Evolutionary conservation across 2,888 invertebrate genomes (phyloP).

Genomic region (Conistra vaccinii): DNA sequence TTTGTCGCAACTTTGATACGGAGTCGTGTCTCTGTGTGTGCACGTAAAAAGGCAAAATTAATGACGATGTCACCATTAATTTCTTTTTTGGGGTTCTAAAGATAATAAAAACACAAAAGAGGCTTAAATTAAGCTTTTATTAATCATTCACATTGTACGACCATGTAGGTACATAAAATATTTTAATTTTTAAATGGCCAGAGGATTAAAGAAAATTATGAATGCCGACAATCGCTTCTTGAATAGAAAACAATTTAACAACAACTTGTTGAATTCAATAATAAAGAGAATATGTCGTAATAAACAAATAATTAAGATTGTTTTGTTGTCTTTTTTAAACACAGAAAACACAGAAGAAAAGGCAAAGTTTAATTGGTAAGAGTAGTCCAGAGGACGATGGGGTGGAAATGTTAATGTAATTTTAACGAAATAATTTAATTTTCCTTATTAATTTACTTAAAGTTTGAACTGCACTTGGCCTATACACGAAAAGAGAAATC

Average conservation of each 20-base stretch:
- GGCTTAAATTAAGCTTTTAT: slow-evolving; percentile 78
- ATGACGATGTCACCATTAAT: neutral
- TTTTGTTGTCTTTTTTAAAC: neutral
- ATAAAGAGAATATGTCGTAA: neutral
- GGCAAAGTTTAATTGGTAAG: neutral
- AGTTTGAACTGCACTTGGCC: neutral
- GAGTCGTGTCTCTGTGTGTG: neutral
- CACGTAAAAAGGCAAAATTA: too few relatives aligned
- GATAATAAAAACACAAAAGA: slow-evolving; percentile 42
- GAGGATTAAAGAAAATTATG: slow-evolving; percentile 69
- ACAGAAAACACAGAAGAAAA: neutral
- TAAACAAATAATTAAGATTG: neutral
- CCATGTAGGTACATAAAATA: slow-evolving; percentile 72
- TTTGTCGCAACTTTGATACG: too few relatives aligned
- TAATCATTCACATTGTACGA: slow-evolving; percentile 77
- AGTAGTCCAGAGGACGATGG: neutral
- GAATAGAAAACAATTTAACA: slow-evolving; percentile 32
- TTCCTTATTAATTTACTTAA: neutral
- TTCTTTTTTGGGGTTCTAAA: neutral
- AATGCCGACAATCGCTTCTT: slow-evolving; percentile 70
- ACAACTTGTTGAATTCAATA: neutral
- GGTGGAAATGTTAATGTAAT: neutral
- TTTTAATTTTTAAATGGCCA: slow-evolving; percentile 72
- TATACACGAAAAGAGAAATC: neutral
- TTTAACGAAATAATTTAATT: neutral